These are phyloP conservation scores for Tetrapedia diversipes DNA, from an alignment of 2,888 invertebrate genomes.

Conservation along the genomic window DNA sequence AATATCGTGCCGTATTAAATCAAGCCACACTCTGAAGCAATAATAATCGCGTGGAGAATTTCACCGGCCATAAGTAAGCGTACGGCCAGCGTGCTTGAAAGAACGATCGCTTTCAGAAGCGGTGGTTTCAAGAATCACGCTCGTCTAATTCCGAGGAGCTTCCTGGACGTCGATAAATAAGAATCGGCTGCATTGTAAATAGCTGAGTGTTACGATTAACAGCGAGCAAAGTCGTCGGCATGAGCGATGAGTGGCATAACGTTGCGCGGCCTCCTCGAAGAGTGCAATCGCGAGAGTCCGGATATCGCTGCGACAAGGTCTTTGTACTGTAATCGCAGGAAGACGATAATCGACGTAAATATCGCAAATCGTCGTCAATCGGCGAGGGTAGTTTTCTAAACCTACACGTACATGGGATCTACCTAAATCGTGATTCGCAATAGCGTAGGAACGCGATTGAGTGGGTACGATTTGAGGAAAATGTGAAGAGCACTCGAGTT, in stretches of 20 bases:
- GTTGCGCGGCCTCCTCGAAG: conserved; percentile 30
- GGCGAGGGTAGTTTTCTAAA: conserved; percentile 67
- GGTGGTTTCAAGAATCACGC: conserved; percentile 17
- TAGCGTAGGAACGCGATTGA: too few species aligned
- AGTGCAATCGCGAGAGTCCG: conserved; percentile 48
- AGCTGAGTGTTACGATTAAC: conserved; percentile 3
- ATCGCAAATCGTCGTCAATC: conserved; percentile 71
- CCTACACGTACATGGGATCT: conserved; percentile 61
- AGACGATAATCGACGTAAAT: conserved; percentile 75
- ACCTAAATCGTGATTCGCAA: conserved; percentile 44
- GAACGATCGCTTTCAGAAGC: background rate
- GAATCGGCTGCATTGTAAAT: too few species aligned
- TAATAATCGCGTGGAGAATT: conserved; percentile 41
- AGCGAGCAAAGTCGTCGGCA: conserved; percentile 14
- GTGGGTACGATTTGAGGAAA: too few species aligned
- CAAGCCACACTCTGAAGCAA: conserved; percentile 25
- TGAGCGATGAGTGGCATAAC: conserved; percentile 22
- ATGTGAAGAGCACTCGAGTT: too few species aligned
- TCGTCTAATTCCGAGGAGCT: background rate
- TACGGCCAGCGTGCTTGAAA: conserved; percentile 3
- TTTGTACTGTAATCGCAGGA: conserved; percentile 71
- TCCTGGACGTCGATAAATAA: background rate
- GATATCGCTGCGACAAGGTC: conserved; percentile 66
- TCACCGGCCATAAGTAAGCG: conserved; percentile 30
- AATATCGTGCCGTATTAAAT: conserved; percentile 32